Evolutionary conservation across 2,888 invertebrate species (phyloP).

Genomic region (Acanthoscelides obtectus): DNA sequence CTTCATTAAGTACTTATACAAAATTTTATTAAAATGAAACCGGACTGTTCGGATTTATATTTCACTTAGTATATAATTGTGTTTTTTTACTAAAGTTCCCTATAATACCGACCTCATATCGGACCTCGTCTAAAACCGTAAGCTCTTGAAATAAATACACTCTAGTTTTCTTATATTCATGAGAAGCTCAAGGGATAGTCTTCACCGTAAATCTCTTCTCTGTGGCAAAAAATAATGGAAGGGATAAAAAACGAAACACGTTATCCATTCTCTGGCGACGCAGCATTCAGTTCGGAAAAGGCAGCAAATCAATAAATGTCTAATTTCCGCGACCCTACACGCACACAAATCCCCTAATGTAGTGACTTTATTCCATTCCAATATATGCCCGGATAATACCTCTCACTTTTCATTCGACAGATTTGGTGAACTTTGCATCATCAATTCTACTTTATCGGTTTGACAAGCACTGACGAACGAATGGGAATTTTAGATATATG

Average conservation of each 20-base stretch:
- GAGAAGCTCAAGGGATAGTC: neutral
- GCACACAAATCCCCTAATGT: neutral
- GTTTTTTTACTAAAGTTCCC: no score
- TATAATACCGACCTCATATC: no score
- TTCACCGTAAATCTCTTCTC: neutral
- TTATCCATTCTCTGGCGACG: neutral
- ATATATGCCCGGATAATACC: constrained; percentile 10
- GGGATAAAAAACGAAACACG: neutral
- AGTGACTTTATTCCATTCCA: neutral
- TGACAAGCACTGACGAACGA: neutral
- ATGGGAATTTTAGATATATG: no score
- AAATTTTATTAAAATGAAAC: no score
- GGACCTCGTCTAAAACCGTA: no score
- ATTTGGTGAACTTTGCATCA: constrained; percentile 19
- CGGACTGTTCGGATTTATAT: no score
- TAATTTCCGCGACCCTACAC: neutral
- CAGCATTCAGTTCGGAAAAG: neutral
- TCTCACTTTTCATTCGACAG: constrained; percentile 18
- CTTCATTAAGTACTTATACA: no score
- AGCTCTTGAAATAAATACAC: neutral
- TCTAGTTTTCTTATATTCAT: neutral
- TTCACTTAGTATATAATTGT: no score
- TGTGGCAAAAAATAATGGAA: neutral
- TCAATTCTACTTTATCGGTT: constrained; percentile 18
- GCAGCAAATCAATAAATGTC: neutral